phyloP scores from a whole-genome alignment of 2,113 vertebrate species.

The Pachyramphus minor region DNA sequence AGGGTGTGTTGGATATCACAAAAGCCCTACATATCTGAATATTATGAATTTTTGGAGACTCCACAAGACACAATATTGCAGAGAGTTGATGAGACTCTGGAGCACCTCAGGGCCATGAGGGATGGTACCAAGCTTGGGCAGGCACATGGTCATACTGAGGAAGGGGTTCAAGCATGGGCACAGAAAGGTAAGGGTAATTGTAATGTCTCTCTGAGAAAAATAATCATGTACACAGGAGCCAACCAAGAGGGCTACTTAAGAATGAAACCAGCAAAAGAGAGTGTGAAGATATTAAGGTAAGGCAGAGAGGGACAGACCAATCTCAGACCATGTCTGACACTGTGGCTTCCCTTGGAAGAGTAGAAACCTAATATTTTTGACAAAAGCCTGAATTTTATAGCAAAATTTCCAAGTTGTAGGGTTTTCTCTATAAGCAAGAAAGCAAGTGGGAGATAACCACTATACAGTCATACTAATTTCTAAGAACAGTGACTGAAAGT shows the following conservation, averaged over 20 bases:
- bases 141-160: too few relatives aligned
- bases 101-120: background rate
- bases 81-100: background rate
- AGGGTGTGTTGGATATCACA: background rate
- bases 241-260: background rate
- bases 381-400: background rate
- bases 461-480: background rate
- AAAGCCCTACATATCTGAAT: background rate
- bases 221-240: background rate
- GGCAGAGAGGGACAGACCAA: background rate
- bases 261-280: background rate
- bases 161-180: background rate
- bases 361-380: background rate
- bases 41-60: background rate
- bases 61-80: background rate
- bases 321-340: background rate
- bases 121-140: background rate
- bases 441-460: background rate
- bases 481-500: background rate
- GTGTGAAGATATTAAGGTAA: background rate
- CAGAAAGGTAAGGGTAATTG: background rate
- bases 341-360: background rate
- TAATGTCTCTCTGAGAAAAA: background rate
- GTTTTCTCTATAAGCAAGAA: background rate
- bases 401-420: background rate